A percentile compares a stretch with the other conserved stretches of the same genome.
Evolutionary conservation across 1,140 invertebrate genomes (phyloP).

Genomic region (Aradophagus sp.): DNA sequence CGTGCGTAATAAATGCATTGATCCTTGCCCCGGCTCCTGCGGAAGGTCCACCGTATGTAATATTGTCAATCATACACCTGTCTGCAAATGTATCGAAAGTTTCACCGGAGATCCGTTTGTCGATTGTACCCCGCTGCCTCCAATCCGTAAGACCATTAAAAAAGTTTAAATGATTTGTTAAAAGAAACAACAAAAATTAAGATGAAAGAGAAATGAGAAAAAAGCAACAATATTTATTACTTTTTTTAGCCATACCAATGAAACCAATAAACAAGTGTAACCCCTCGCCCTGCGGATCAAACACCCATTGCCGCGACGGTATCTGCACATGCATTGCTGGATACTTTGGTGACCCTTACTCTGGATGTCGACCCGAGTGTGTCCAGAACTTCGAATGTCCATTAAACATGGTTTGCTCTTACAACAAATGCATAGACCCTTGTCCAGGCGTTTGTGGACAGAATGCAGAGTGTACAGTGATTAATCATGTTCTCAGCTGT

Average conservation of each 20-base stretch:
- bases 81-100: conserved; percentile 76
- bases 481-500: conserved; percentile 79
- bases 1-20: conserved; percentile 82
- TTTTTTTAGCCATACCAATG: too few species aligned
- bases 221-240: too few species aligned
- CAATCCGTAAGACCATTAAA: conserved; percentile 60
- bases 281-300: conserved; percentile 76
- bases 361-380: conserved; percentile 76
- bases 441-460: conserved; percentile 82
- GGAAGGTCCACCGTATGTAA: conserved; percentile 78
- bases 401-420: conserved; percentile 79
- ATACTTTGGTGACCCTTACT: conserved; percentile 74
- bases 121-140: conserved; percentile 73
- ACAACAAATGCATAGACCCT: conserved; percentile 84
- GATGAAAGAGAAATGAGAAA: too few species aligned
- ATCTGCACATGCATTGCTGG: conserved; percentile 71
- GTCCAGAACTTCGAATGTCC: conserved; percentile 82
- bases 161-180: not conserved
- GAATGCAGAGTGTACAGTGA: conserved; percentile 81
- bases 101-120: conserved; percentile 79
- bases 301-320: conserved; percentile 68
- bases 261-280: conserved; percentile 69
- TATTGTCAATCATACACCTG: conserved; percentile 77
- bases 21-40: conserved; percentile 85
- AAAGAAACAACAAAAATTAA: not conserved